Base-by-base conservation (phyloP, 2,888 invertebrate genomes). In the Sisyra nigra region DNA sequence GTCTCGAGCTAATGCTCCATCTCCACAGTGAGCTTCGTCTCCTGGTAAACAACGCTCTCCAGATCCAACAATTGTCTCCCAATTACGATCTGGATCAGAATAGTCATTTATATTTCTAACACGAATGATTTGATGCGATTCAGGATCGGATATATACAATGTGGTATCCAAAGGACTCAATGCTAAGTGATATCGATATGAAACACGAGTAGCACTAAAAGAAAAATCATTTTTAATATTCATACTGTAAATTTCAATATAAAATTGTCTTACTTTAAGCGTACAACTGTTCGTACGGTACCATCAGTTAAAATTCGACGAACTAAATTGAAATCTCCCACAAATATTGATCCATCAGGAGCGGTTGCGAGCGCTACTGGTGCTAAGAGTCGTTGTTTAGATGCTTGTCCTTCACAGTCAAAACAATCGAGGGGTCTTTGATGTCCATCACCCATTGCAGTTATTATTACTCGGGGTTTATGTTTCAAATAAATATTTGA, bases 141-240 rank as follows among this genome's bases (percentile, higher is more conserved):
- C 92, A 1, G 94, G 93, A 60, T 96, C 92, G 1, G 96, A 93
- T 53, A 97, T 88, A 67, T 92, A 96, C 8, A 97, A 71, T 2
- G 82, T 82, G 18, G 92, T 92, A 59, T 94, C 93, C 10, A 93
- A 69, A 0, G 97, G 96, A 53, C 92, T 92, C 35, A 96, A 67
- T 0, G 94, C 91, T 76, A 98, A 86, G 67, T 94, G 93, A 62
- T 96, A 97, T 44, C 93, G 83, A 63, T 96, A 94, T 1, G 92
- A 91, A 0, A 94, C 92, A 54, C 91, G 74, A 1, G 91, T 88
- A 15, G 89, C 87, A 58, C 93, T 89, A 66, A 50, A 71, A 58
- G 58, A 33, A 61, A 60, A 19, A 11, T 18, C 18, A 8, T 2
- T 2, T 8, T 13, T 7, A 18, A 37, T 3, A 19, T 1, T 37